Base-by-base conservation (phyloP, 2,888 invertebrate genomes). In the Drosophila antonietae region DNA sequence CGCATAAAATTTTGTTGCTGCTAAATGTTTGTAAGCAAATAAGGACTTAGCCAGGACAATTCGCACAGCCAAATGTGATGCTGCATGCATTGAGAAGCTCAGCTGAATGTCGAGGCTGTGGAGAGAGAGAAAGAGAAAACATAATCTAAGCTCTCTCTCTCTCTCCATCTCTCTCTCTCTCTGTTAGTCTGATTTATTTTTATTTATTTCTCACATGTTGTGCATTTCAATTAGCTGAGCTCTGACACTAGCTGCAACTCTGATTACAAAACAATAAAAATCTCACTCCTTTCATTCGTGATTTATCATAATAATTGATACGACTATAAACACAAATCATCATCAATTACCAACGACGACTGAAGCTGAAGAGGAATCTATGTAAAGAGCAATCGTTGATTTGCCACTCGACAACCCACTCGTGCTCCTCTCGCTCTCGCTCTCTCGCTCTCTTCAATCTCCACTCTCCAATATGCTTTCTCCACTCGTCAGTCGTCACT, bases 281-380 rank as follows among this genome's bases (percentile, higher is more conserved):
- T 89, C 90, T 88, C 88, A 68, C 63, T 71, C 51, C 47, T n/a
- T 55, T 43, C 18, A 44, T 20, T 58, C 73, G 80, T 81, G 90
- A 90, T 91, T 91, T 90, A 91, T 91, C 91, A 91, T 83, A 90
- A 88, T 89, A 89, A 83, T 83, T 81, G 78, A 31, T 47, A 5
- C 62, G 59, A 47, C 62, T 51, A 15, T 49, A 85, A 80, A 79
- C 81, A 83, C 80, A 82, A 83, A 88, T 83, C 87, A 87, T 83
- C 87, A 86, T 86, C 87, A 86, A 83, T 86, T 83, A 81, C 79
- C 70, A 62, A 65, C 44, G 37, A 39, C 31, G 15, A 49, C 3
- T 37, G 35, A 53, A 35, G 67, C 3, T 37, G 35, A 53, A 35
- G 67, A 59, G 52, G 58, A 71, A 15, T 53, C 69, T 65, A 63